A percentile compares a stretch with the other conserved stretches of the same genome.
phyloP scores from a whole-genome alignment of 2,888 invertebrate species.

The Zeuzera pyrina region DNA sequence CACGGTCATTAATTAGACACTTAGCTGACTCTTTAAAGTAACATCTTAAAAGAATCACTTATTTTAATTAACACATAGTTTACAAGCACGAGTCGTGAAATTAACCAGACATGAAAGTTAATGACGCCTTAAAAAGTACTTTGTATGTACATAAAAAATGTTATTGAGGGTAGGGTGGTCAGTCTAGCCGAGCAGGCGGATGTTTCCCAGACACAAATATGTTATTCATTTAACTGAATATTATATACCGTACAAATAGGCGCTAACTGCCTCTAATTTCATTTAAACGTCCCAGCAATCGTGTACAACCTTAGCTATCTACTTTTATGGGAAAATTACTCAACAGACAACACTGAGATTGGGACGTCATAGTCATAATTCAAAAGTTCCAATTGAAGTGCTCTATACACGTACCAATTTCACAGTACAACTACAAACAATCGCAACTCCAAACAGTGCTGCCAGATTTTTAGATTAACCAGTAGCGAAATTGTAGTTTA shows the following conservation, averaged over 20 bases:
- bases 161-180: conserved; percentile 6
- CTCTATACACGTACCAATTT: no score
- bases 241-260: conserved; percentile 33
- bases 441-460: no score
- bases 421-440: no score
- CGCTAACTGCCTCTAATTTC: conserved; percentile 37
- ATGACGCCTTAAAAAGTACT: conserved; percentile 6
- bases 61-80: conserved; percentile 6
- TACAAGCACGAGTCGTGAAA: conserved; percentile 3
- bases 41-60: no score
- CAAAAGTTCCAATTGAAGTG: no score
- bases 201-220: conserved; percentile 36
- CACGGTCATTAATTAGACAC: no score
- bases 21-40: no score
- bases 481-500: no score
- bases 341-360: conserved; percentile 21
- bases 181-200: conserved; percentile 28
- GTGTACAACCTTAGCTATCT: conserved; percentile 14
- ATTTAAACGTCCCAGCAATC: conserved; percentile 22
- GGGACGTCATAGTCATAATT: no score
- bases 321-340: conserved; percentile 26
- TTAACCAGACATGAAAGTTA: conserved; percentile 13
- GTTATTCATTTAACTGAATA: conserved; percentile 33
- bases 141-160: conserved; percentile 3
- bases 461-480: no score